Evolutionary conservation across 2,797 vertebrate genomes (phyloP).

Genomic region (Pangasius macronema): DNA sequence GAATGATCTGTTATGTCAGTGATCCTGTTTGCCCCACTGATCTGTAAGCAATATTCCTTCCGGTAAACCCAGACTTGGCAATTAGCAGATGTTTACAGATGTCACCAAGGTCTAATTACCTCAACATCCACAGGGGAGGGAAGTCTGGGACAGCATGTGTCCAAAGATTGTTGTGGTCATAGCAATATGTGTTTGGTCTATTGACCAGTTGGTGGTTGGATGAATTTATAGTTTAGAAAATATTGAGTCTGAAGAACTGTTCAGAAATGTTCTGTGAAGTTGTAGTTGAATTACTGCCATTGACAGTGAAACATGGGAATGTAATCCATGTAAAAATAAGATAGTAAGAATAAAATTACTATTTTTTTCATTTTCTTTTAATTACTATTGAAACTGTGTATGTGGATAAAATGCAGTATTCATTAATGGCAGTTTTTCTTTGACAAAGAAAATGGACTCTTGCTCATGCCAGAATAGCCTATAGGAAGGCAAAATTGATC

Average conservation of each 20-base stretch:
- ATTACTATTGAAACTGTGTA: not conserved
- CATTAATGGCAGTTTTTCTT: constrained; percentile 46
- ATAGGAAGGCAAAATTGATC: constrained; percentile 53
- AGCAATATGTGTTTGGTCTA: constrained; percentile 65
- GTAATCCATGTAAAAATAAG: not conserved
- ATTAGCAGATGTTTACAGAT: constrained; percentile 61
- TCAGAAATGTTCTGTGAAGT: constrained; percentile 69
- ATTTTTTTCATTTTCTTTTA: not conserved
- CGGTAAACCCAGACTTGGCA: constrained; percentile 55
- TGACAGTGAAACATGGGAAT: not conserved
- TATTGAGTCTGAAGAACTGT: constrained; percentile 53
- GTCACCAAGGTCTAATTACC: constrained; percentile 44
- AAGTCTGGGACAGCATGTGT: constrained; percentile 29
- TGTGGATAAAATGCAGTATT: constrained; percentile 24
- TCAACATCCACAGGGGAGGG: constrained; percentile 58
- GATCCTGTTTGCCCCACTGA: constrained; percentile 33
- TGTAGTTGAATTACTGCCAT: constrained; percentile 39
- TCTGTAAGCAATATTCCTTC: constrained; percentile 37
- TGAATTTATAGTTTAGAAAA: not conserved
- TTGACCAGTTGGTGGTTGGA: constrained; percentile 49
- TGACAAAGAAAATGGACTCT: constrained; percentile 51
- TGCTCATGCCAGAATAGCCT: constrained; percentile 55
- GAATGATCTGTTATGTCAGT: constrained; percentile 35
- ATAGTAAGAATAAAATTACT: not conserved
- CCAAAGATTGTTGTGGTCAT: constrained; percentile 27